Evolutionary conservation across 2,888 invertebrate genomes (phyloP).

Genomic region (Xestia sexstrigata): DNA sequence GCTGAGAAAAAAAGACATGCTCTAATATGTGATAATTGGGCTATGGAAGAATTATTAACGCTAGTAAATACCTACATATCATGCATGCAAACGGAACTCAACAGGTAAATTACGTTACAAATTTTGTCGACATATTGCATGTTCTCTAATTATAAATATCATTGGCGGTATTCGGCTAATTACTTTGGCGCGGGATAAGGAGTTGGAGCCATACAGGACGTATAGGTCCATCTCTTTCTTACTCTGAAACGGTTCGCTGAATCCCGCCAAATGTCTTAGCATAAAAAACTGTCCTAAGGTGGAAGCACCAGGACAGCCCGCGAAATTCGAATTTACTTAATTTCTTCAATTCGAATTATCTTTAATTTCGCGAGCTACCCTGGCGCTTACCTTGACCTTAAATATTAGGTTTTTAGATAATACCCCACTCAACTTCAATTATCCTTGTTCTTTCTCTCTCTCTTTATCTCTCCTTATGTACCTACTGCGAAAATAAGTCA

Average conservation of each 20-base stretch:
- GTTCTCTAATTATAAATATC: too few relatives aligned
- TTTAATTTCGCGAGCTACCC: too few relatives aligned
- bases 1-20: slow-evolving; percentile 89
- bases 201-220: not conserved
- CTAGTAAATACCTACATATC: slow-evolving; percentile 90
- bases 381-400: too few relatives aligned
- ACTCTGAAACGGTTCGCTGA: not conserved
- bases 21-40: slow-evolving; percentile 91
- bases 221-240: not conserved
- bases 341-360: too few relatives aligned
- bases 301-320: too few relatives aligned
- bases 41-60: slow-evolving; percentile 88
- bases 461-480: too few relatives aligned
- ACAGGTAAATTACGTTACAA: slow-evolving; percentile 84
- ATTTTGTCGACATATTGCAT: not conserved
- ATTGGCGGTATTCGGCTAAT: not conserved
- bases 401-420: not conserved
- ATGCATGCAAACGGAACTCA: slow-evolving; percentile 91
- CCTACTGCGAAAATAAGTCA: too few relatives aligned
- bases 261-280: not conserved
- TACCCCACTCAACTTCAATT: not conserved
- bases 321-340: too few relatives aligned
- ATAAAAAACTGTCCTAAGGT: not conserved
- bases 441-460: not conserved
- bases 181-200: not conserved